These are phyloP conservation scores for Rhinoderma darwinii DNA, from an alignment of 2,113 vertebrate species.

Conservation along the genomic window DNA sequence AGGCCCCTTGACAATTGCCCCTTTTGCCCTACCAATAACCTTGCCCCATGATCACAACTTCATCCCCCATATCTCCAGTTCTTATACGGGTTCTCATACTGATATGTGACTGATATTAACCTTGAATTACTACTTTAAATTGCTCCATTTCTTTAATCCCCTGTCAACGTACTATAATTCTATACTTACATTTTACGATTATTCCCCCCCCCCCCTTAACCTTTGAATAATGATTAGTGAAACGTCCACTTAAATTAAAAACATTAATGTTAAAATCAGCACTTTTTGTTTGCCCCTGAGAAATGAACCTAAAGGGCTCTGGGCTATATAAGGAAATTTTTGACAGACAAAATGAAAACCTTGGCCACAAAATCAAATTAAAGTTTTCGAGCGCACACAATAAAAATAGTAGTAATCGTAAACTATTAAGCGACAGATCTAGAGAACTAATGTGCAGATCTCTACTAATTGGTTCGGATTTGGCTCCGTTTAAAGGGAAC, in stretches of 20 bases:
- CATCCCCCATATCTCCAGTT: no score
- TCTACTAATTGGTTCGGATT: conserved; percentile 14
- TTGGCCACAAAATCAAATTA: conserved; percentile 39
- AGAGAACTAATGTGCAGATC: background rate
- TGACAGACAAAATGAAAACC: background rate
- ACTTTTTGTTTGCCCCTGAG: conserved; percentile 10
- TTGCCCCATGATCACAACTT: no score
- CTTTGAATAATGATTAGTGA: background rate
- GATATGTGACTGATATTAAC: background rate
- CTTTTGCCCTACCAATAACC: no score
- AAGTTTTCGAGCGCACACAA: background rate
- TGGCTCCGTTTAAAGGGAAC: conserved; percentile 16
- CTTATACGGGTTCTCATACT: background rate
- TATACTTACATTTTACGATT: background rate
- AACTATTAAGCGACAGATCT: conserved; percentile 4
- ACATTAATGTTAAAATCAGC: conserved; percentile 10
- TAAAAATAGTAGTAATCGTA: conserved; percentile 11
- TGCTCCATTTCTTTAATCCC: background rate
- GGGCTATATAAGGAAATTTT: conserved; percentile 6
- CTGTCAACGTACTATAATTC: background rate
- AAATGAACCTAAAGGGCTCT: background rate
- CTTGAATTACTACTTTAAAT: background rate
- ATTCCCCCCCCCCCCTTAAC: background rate
- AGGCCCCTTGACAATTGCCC: no score
- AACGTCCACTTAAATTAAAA: background rate